phyloP scores from a whole-genome alignment of 2,888 invertebrate genomes.

The Apocheima hispidaria region DNA sequence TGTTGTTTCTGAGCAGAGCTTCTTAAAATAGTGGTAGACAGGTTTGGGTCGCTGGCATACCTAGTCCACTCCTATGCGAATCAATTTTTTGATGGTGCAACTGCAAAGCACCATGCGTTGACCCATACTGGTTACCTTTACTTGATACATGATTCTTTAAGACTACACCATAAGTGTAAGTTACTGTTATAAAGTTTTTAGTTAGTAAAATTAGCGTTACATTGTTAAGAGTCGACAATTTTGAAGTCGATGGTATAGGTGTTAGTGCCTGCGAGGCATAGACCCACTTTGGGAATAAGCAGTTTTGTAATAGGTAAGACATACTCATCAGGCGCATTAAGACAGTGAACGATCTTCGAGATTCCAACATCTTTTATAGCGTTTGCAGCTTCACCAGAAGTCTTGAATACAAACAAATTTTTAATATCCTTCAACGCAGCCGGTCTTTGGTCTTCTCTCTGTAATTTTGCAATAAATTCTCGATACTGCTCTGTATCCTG shows the following conservation, averaged over 20 bases:
- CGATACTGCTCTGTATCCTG: slow-evolving; percentile 63
- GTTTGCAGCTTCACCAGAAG: slow-evolving; percentile 60
- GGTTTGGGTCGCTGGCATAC: too few relatives aligned
- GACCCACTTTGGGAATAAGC: background rate
- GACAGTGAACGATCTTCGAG: slow-evolving; percentile 87
- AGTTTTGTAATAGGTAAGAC: slow-evolving; percentile 33
- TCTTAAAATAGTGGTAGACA: too few relatives aligned
- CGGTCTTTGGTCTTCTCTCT: slow-evolving; percentile 64
- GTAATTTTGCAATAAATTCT: slow-evolving; percentile 61
- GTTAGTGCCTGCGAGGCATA: too few relatives aligned
- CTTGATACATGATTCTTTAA: too few relatives aligned
- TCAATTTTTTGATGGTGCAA: too few relatives aligned
- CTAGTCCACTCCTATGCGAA: too few relatives aligned
- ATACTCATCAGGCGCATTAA: slow-evolving; percentile 81
- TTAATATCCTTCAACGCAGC: slow-evolving; percentile 71
- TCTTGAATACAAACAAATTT: slow-evolving; percentile 65
- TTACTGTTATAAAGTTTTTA: too few relatives aligned
- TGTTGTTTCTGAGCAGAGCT: too few relatives aligned
- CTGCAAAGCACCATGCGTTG: too few relatives aligned
- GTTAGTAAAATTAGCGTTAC: background rate
- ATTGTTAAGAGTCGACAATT: background rate
- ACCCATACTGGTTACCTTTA: too few relatives aligned
- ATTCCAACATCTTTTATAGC: slow-evolving; percentile 78
- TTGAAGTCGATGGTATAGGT: background rate
- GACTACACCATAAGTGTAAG: too few relatives aligned